phyloP scores from a whole-genome alignment of 2,113 vertebrate species.

The Pimephales promelas region DNA sequence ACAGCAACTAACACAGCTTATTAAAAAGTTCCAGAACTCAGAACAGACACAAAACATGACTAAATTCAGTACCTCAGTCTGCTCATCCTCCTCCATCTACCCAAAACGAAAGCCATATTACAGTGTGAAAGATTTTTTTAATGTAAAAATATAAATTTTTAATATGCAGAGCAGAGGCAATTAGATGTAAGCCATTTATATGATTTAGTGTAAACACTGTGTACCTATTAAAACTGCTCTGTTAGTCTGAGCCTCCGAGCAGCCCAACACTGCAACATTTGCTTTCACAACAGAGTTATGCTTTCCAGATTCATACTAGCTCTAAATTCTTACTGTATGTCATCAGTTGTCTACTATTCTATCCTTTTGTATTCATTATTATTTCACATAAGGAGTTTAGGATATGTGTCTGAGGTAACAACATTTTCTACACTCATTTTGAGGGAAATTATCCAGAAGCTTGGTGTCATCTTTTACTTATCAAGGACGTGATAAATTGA shows the following conservation, averaged over 20 bases:
- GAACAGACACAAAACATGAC: not conserved
- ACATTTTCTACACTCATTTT: not conserved
- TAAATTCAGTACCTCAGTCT: not conserved
- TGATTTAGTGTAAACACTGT: not conserved
- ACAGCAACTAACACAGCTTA: not conserved
- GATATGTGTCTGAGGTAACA: not conserved
- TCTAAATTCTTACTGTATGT: not conserved
- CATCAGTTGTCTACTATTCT: not conserved
- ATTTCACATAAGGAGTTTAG: not conserved
- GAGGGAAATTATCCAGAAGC: not conserved
- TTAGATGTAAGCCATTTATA: not conserved
- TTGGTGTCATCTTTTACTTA: too few species aligned
- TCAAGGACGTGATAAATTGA: too few species aligned
- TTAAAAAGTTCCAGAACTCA: slow-evolving; percentile 6
- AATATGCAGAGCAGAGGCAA: not conserved
- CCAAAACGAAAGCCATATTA: not conserved
- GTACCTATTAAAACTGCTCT: not conserved
- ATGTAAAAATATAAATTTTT: not conserved
- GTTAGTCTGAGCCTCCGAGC: not conserved
- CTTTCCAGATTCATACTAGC: not conserved
- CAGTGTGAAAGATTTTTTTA: not conserved
- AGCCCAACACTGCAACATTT: not conserved
- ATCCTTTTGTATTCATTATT: not conserved
- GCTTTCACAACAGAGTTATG: not conserved
- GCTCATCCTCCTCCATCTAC: not conserved